Percentiles rank a stretch among this genome's conserved stretches.
These are phyloP conservation scores for Augiades crinisus DNA, from an alignment of 2,888 invertebrate genomes.

Conservation along the genomic window DNA sequence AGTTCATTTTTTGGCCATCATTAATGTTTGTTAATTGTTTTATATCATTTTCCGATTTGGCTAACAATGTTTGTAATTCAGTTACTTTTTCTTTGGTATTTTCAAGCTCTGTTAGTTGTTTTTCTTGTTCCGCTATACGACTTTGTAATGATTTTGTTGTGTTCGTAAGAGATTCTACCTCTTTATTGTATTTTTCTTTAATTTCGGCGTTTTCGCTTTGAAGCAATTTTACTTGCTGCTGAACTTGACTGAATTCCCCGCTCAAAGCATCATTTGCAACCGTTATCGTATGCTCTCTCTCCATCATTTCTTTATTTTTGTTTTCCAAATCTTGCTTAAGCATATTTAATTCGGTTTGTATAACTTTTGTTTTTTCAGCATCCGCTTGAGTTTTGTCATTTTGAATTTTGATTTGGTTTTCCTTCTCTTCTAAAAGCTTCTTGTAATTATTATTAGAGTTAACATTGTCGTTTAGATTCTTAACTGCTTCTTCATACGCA, in stretches of 20 bases:
- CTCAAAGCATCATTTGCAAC: conserved; percentile 53
- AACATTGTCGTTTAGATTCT: conserved; percentile 51
- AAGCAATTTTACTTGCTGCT: conserved; percentile 52
- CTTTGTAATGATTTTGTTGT: conserved; percentile 54
- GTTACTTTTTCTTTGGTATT: conserved; percentile 60
- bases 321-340: conserved; percentile 49
- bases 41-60: conserved; percentile 69
- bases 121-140: conserved; percentile 56
- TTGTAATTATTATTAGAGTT: conserved; percentile 45
- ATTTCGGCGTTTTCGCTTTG: conserved; percentile 60
- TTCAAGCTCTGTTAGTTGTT: conserved; percentile 54
- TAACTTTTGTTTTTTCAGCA: conserved; percentile 45
- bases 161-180: conserved; percentile 63
- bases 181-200: conserved; percentile 55
- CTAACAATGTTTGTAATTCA: conserved; percentile 62
- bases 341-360: conserved; percentile 53
- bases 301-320: conserved; percentile 49
- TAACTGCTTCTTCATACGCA: conserved; percentile 47
- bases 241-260: conserved; percentile 54
- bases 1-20: conserved; percentile 72
- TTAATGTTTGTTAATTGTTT: conserved; percentile 70
- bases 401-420: conserved; percentile 54
- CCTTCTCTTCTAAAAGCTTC: conserved; percentile 56
- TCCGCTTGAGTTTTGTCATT: conserved; percentile 51
- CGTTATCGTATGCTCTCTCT: conserved; percentile 52